Evolutionary conservation across 2,888 invertebrate genomes (phyloP).

Genomic region (Tineola bisselliella): DNA sequence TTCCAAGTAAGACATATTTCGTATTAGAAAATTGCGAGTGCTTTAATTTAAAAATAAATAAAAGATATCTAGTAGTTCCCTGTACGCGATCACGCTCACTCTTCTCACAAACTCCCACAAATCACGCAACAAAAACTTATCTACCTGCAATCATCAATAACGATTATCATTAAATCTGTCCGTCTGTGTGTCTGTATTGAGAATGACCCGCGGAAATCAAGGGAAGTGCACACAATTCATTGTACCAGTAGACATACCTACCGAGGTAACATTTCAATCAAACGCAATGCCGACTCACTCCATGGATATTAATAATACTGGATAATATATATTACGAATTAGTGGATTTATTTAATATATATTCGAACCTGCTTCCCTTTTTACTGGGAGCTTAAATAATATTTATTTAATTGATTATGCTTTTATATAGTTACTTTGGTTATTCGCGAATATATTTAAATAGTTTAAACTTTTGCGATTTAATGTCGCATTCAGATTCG

Average conservation of each 20-base stretch:
- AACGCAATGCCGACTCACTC: conserved; percentile 17
- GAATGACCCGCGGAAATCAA: conserved; percentile 30
- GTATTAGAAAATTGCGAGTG: too few relatives aligned
- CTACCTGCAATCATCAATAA: conserved; percentile 59
- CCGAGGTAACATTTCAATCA: conserved; percentile 28
- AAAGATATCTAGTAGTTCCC: too few relatives aligned
- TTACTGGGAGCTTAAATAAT: too few relatives aligned
- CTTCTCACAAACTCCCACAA: background rate
- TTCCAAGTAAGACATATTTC: too few relatives aligned
- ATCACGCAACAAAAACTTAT: conserved; percentile 40
- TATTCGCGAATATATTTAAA: too few relatives aligned
- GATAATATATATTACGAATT: background rate
- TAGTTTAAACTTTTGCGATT: too few relatives aligned
- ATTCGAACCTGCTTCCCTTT: too few relatives aligned
- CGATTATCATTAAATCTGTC: conserved; percentile 58
- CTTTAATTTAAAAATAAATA: too few relatives aligned
- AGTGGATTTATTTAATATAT: too few relatives aligned
- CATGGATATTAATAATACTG: background rate
- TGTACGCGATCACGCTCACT: background rate
- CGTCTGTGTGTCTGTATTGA: conserved; percentile 17
- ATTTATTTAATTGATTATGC: too few relatives aligned
- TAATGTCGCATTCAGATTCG: too few relatives aligned
- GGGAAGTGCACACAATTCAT: conserved; percentile 33
- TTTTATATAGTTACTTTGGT: too few relatives aligned
- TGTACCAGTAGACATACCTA: conserved; percentile 21